phyloP scores from a whole-genome alignment of 1,140 invertebrate species.

The Uloborus diversus region DNA sequence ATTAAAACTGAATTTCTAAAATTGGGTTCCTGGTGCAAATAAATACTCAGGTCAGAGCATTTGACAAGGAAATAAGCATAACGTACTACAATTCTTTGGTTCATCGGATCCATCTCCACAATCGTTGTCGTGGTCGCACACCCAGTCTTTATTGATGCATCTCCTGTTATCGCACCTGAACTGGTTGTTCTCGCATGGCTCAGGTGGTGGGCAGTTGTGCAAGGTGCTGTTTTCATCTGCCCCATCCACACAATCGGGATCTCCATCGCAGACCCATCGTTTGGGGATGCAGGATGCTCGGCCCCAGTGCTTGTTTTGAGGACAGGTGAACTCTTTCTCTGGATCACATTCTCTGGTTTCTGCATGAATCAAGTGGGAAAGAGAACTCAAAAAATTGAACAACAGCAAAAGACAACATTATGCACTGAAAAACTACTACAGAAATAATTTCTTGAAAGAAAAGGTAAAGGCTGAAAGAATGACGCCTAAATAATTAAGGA shows the following conservation, averaged over 20 bases:
- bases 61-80: no score
- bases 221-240: conserved; percentile 92
- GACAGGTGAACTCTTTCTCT: conserved; percentile 90
- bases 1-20: no score
- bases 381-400: background rate
- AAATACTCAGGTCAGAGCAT: no score
- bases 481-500: no score
- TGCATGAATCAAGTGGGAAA: conserved; percentile 64
- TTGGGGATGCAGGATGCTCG: conserved; percentile 91
- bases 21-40: no score
- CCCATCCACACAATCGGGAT: conserved; percentile 94
- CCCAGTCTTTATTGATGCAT: conserved; percentile 78
- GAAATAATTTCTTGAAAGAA: no score
- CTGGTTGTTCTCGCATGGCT: conserved; percentile 84
- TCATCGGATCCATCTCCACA: conserved; percentile 64
- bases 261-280: conserved; percentile 95
- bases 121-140: conserved; percentile 67
- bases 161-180: conserved; percentile 90
- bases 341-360: conserved; percentile 90
- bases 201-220: conserved; percentile 80
- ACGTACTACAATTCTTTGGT: conserved; percentile 61
- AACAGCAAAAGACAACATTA: background rate
- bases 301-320: conserved; percentile 88
- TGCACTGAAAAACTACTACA: background rate
- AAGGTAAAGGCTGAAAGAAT: no score